Conservation (phyloP, 2,888 invertebrate species). For the Julus scanicus region DNA sequence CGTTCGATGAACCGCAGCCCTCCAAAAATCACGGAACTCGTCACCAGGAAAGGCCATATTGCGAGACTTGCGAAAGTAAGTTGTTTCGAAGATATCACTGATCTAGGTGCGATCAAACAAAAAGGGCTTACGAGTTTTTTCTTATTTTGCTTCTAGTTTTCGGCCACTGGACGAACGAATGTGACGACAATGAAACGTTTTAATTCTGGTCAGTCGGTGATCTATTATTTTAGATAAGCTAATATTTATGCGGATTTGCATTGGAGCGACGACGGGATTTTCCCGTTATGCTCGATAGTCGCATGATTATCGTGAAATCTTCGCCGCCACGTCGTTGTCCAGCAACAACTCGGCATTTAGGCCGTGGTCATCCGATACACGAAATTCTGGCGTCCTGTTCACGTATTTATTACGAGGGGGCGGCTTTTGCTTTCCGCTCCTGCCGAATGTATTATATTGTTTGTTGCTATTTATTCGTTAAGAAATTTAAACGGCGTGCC, state of each 20-base stretch:
- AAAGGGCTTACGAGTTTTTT: too few relatives aligned
- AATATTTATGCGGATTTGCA: not conserved
- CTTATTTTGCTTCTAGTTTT: constrained; percentile 77
- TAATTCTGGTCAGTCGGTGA: constrained; percentile 65
- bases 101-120: too few relatives aligned
- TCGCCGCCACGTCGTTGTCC: not conserved
- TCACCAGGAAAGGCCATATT: constrained; percentile 77
- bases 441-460: too few relatives aligned
- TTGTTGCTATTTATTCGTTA: too few relatives aligned
- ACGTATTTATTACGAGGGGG: too few relatives aligned
- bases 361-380: not conserved
- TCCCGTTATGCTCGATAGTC: not conserved
- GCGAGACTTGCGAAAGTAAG: constrained; percentile 91
- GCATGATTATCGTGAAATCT: not conserved
- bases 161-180: constrained; percentile 87
- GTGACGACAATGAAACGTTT: constrained; percentile 87
- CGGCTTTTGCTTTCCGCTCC: too few relatives aligned
- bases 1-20: constrained; percentile 70
- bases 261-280: not conserved
- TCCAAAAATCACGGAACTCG: constrained; percentile 67
- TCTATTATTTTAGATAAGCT: not conserved
- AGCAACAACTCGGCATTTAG: too few relatives aligned
- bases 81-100: too few relatives aligned
- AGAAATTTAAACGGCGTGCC: too few relatives aligned
- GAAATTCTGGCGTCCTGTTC: too few relatives aligned